Conservation (phyloP, 2,888 invertebrate species). For the Monopis laevigella region DNA sequence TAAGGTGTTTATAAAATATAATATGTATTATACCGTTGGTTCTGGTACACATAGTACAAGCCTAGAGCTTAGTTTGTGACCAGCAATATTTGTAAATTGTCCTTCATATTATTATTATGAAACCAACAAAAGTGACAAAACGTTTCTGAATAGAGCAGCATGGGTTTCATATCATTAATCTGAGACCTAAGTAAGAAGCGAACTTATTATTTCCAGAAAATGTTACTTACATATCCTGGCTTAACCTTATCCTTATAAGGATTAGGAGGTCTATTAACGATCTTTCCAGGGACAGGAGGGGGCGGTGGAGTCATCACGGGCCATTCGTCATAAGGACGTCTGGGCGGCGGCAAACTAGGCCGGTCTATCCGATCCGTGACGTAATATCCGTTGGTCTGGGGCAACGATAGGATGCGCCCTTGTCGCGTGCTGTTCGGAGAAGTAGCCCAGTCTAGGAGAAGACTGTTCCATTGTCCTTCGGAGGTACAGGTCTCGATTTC, state of each 20-base stretch:
- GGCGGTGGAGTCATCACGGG: conserved; percentile 33
- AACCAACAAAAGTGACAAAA: too few relatives aligned
- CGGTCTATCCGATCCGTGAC: conserved; percentile 49
- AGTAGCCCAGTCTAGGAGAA: conserved; percentile 72
- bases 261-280: conserved; percentile 51
- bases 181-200: too few relatives aligned
- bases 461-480: conserved; percentile 66
- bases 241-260: conserved; percentile 51
- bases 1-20: too few relatives aligned
- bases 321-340: conserved; percentile 45
- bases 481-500: conserved; percentile 17
- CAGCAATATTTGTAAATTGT: too few relatives aligned
- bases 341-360: conserved; percentile 29
- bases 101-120: too few relatives aligned
- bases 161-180: too few relatives aligned
- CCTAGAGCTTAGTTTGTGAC: too few relatives aligned
- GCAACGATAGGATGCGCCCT: conserved; percentile 53
- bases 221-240: conserved; percentile 39
- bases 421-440: conserved; percentile 41
- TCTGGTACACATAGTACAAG: too few relatives aligned
- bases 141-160: too few relatives aligned
- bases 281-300: conserved; percentile 43
- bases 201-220: too few relatives aligned
- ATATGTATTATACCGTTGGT: too few relatives aligned
- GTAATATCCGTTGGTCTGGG: conserved; percentile 51